phyloP scores from a whole-genome alignment of 2,797 vertebrate genomes.

The Smutsia temminckii region DNA sequence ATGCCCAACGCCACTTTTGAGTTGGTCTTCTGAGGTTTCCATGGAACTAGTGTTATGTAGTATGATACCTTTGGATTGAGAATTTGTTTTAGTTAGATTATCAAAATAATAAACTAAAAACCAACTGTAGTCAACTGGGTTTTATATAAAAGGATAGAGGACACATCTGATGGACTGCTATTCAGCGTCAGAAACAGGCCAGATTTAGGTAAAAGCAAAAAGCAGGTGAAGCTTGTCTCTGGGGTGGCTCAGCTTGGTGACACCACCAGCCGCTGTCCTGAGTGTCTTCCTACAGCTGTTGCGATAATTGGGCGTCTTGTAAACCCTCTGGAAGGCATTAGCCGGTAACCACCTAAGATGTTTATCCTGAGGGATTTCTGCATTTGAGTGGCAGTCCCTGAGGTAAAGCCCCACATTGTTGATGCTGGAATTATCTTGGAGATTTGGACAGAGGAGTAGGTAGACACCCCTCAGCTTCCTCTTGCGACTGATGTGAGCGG shows the following conservation, averaged over 20 bases:
- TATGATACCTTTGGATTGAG: background rate
- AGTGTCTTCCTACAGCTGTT: background rate
- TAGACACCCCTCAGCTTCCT: background rate
- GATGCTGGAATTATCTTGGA: conserved; percentile 5
- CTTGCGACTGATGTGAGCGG: background rate
- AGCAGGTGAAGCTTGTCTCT: background rate
- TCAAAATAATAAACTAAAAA: background rate
- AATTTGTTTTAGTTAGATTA: background rate
- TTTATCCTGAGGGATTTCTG: background rate
- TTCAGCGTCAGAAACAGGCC: background rate
- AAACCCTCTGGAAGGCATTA: background rate
- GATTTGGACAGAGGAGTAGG: background rate
- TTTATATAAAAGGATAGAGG: conserved; percentile 9
- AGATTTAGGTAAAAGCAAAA: background rate
- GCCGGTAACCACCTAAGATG: background rate
- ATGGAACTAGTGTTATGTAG: background rate
- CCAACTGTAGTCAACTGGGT: background rate
- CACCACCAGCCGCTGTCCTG: background rate
- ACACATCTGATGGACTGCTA: background rate
- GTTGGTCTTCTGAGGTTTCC: background rate
- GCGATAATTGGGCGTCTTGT: background rate
- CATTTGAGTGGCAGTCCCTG: background rate
- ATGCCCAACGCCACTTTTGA: background rate
- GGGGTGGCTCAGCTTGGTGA: background rate
- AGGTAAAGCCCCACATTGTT: background rate